Percentiles rank a stretch among this genome's conserved stretches.
Evolutionary conservation across 2,888 invertebrate genomes (phyloP).

Genomic region (Protodeltote pygarga): DNA sequence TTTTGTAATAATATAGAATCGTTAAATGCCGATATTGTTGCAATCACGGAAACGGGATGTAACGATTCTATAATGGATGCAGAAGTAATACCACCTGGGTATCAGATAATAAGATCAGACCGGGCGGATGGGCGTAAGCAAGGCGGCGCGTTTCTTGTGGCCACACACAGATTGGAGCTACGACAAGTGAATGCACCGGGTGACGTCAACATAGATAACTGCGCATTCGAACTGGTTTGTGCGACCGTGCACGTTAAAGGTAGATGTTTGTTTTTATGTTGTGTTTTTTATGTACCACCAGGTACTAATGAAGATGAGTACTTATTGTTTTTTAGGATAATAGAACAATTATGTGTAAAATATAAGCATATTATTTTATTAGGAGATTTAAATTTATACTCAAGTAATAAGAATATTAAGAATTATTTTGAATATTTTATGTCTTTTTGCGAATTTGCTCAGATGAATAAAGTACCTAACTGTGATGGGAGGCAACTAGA

Average conservation of each 20-base stretch:
- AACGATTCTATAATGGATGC: not conserved
- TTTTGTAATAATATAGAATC: too few species aligned
- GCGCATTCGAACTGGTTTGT: slow-evolving; percentile 1
- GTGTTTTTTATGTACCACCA: slow-evolving; percentile 10
- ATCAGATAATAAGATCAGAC: not conserved
- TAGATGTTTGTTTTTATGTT: slow-evolving; percentile 5
- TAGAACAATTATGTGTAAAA: slow-evolving; percentile 7
- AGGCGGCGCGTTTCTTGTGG: not conserved
- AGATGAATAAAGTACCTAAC: slow-evolving; percentile 3
- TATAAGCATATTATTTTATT: slow-evolving; percentile 1
- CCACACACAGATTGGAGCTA: not conserved
- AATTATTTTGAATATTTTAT: slow-evolving; percentile 5
- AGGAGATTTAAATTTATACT: slow-evolving; percentile 7
- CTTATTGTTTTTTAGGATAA: slow-evolving; percentile 6
- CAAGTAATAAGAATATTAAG: not conserved
- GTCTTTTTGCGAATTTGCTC: slow-evolving; percentile 1
- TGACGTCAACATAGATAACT: slow-evolving; percentile 2
- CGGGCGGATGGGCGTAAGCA: not conserved
- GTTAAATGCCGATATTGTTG: not conserved
- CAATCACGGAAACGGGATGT: not conserved
- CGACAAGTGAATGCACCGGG: not conserved
- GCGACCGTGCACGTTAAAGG: not conserved
- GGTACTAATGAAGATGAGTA: slow-evolving; percentile 6
- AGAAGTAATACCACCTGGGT: not conserved
- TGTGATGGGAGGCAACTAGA: slow-evolving; percentile 5